These are phyloP conservation scores for Metalampra italica DNA, from an alignment of 2,888 invertebrate genomes.

Conservation along the genomic window DNA sequence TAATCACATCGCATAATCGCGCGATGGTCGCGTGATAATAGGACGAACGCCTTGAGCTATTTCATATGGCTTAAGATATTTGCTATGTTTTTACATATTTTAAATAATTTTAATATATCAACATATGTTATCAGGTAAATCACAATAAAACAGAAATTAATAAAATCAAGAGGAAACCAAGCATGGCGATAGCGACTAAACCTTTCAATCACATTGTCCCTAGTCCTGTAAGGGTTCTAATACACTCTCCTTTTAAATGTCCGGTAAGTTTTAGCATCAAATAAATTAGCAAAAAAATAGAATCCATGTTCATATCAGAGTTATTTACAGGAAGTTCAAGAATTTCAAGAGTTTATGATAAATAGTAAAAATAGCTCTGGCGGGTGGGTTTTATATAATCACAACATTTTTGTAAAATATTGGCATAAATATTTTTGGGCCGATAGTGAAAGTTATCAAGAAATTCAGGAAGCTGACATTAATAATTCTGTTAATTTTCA, in stretches of 20 bases:
- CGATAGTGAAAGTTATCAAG: constrained; percentile 9
- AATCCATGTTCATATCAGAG: neutral
- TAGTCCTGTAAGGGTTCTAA: constrained; percentile 56
- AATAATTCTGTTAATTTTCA: constrained; percentile 19
- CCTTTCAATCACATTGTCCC: constrained; percentile 47
- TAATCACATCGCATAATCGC: too few relatives aligned
- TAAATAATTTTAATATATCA: too few relatives aligned
- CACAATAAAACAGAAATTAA: constrained; percentile 15
- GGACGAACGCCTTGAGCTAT: too few relatives aligned
- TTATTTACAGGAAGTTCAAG: constrained; percentile 65
- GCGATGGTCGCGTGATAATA: too few relatives aligned
- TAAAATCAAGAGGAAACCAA: constrained; percentile 21
- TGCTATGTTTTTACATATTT: too few relatives aligned
- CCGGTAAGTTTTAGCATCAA: constrained; percentile 39
- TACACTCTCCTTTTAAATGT: constrained; percentile 58
- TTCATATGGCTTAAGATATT: too few relatives aligned
- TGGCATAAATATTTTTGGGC: constrained; percentile 51
- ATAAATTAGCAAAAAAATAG: neutral
- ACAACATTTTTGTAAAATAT: constrained; percentile 69
- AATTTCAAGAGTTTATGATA: constrained; percentile 74
- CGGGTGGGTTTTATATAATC: constrained; percentile 78
- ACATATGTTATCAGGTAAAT: constrained; percentile 28
- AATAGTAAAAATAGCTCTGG: constrained; percentile 71
- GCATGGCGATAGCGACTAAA: constrained; percentile 24
- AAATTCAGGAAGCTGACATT: constrained; percentile 9